Evolutionary conservation across 2,797 vertebrate genomes (phyloP).

Genomic region (Enteromius thamalakanensis): DNA sequence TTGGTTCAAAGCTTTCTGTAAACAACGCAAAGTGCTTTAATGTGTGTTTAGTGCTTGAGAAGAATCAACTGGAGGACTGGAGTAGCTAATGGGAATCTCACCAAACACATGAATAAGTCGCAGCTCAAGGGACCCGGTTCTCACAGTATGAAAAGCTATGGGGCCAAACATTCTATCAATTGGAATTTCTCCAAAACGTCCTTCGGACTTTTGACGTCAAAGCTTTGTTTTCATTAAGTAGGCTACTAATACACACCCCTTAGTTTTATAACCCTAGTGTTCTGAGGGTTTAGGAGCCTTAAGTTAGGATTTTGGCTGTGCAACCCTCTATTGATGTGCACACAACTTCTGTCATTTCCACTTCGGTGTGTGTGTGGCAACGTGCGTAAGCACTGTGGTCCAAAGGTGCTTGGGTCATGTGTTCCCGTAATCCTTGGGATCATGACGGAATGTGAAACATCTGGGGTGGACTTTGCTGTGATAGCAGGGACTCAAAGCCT

Average conservation of each 20-base stretch:
- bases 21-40: neutral
- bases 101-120: conserved; percentile 16
- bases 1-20: conserved; percentile 13
- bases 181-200: neutral
- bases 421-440: conserved; percentile 73
- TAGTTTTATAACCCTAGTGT: conserved; percentile 6
- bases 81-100: conserved; percentile 10
- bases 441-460: conserved; percentile 75
- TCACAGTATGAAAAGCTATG: neutral
- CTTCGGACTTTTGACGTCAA: neutral
- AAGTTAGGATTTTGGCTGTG: neutral
- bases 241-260: conserved; percentile 9
- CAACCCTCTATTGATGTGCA: conserved; percentile 3
- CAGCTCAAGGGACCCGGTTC: conserved; percentile 1
- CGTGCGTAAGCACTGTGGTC: conserved; percentile 40
- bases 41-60: conserved; percentile 3
- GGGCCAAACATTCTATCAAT: conserved; percentile 13
- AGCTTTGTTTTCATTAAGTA: conserved; percentile 20
- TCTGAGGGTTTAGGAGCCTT: neutral
- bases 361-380: conserved; percentile 21
- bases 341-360: neutral
- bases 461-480: conserved; percentile 72
- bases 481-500: conserved; percentile 74
- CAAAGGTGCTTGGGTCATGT: conserved; percentile 66
- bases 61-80: neutral